These are phyloP conservation scores for Rhogogaster chlorosoma DNA, from an alignment of 2,888 invertebrate genomes.

Conservation along the genomic window DNA sequence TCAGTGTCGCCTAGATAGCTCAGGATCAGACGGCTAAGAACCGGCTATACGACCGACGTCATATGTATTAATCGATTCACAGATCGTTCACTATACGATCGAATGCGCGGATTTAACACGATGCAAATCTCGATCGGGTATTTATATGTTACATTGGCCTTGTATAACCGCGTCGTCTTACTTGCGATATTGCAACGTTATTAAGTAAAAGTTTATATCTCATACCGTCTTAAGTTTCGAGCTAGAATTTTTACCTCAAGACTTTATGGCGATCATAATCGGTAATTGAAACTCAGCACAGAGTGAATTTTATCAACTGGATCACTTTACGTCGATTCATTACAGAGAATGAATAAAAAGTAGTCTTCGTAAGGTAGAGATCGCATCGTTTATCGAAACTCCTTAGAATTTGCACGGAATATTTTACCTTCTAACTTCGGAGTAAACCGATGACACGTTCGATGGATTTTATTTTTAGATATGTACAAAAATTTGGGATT, in stretches of 20 bases:
- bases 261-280: not conserved
- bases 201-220: not conserved
- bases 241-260: not conserved
- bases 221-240: not conserved
- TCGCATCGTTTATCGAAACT: not conserved
- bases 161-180: not conserved
- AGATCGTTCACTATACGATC: not conserved
- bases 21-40: not conserved
- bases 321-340: not conserved
- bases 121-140: not conserved
- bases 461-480: not conserved
- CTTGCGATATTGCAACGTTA: not conserved
- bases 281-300: not conserved
- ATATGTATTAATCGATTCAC: not conserved
- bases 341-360: not conserved
- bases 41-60: conserved; percentile 21
- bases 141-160: not conserved
- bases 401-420: not conserved
- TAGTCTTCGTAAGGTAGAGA: not conserved
- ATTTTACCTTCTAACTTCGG: no score
- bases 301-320: not conserved
- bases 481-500: not conserved
- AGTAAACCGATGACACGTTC: not conserved
- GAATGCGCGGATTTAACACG: not conserved
- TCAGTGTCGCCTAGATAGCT: not conserved